Evolutionary conservation across 2,888 invertebrate genomes (phyloP).

Genomic region (Hydrotaea diabolus): DNA sequence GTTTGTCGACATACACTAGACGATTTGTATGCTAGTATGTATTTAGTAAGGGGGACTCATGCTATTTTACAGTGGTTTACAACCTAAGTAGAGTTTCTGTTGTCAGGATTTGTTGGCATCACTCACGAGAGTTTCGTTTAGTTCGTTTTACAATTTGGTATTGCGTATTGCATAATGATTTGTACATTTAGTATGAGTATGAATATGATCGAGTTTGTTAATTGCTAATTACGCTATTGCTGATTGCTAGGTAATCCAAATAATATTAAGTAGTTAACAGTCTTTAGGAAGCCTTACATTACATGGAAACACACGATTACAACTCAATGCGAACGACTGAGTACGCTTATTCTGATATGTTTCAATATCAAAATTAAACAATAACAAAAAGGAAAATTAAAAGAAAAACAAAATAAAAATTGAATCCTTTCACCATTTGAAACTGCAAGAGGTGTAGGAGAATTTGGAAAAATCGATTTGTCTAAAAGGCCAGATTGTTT

Average conservation of each 20-base stretch:
- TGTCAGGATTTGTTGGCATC: constrained; percentile 58
- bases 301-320: not conserved
- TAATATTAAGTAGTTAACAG: constrained; percentile 63
- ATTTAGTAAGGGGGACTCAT: constrained; percentile 53
- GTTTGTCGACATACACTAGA: not conserved
- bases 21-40: constrained; percentile 34
- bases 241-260: constrained; percentile 23
- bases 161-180: constrained; percentile 61
- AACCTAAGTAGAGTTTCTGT: constrained; percentile 75
- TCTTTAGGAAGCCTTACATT: constrained; percentile 66
- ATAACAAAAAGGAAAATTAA: no score
- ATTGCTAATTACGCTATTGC: constrained; percentile 11
- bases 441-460: no score
- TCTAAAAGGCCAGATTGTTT: no score
- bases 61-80: constrained; percentile 70
- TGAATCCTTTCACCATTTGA: no score
- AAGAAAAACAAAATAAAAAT: no score
- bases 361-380: not conserved
- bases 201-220: constrained; percentile 17
- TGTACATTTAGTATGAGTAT: constrained; percentile 63
- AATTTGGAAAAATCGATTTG: no score
- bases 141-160: constrained; percentile 56
- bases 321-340: not conserved
- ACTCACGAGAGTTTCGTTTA: constrained; percentile 62
- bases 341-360: constrained; percentile 53